Conservation (phyloP, 2,888 invertebrate species). For the Xanthia togata region DNA sequence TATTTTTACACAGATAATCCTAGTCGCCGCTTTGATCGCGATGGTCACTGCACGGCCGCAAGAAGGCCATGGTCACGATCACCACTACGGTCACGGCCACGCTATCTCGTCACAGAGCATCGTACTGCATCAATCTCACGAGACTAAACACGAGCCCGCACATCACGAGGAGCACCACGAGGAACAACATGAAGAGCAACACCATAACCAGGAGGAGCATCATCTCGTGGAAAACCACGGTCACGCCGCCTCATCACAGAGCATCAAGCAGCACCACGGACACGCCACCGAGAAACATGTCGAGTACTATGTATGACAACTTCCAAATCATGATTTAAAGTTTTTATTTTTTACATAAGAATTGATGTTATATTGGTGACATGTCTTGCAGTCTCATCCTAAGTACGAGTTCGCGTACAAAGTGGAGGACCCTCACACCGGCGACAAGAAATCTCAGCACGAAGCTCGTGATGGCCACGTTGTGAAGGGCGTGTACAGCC, state of each 20-base stretch:
- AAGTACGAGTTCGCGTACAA: constrained; percentile 81
- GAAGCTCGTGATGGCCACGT: constrained; percentile 88
- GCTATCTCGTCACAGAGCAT: constrained; percentile 77
- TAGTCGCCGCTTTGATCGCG: constrained; percentile 50
- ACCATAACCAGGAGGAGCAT: constrained; percentile 24
- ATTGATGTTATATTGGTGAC: too few species aligned
- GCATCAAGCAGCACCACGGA: constrained; percentile 73
- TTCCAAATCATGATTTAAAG: background rate
- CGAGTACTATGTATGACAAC: constrained; percentile 54
- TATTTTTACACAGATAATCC: constrained; percentile 37
- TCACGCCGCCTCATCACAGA: constrained; percentile 75
- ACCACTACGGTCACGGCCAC: constrained; percentile 70
- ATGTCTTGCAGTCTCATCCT: constrained; percentile 26
- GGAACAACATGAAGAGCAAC: constrained; percentile 7
- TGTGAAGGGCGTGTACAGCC: constrained; percentile 89
- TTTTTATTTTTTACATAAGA: too few species aligned
- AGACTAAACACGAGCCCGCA: constrained; percentile 23
- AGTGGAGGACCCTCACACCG: constrained; percentile 86
- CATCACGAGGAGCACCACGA: constrained; percentile 45
- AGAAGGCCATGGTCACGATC: constrained; percentile 42
- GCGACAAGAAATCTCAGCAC: constrained; percentile 83
- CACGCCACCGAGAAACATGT: constrained; percentile 64
- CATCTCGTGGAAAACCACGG: constrained; percentile 58
- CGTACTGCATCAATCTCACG: constrained; percentile 67
- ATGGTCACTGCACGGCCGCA: constrained; percentile 58